Evolutionary conservation across 2,888 invertebrate genomes (phyloP).

Genomic region (Tipula unca): DNA sequence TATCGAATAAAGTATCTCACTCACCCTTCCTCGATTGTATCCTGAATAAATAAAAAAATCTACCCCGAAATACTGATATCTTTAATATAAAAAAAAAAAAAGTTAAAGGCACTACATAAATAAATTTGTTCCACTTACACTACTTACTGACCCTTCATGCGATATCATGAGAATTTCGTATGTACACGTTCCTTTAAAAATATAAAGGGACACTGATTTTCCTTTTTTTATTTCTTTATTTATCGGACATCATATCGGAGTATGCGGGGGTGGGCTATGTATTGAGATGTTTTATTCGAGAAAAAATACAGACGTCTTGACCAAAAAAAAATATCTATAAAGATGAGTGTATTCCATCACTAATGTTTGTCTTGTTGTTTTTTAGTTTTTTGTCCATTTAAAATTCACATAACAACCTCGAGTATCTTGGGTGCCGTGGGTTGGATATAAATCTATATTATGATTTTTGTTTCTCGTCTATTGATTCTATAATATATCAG

Average conservation of each 20-base stretch:
- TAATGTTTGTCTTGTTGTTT: background rate
- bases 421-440: background rate
- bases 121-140: slow-evolving; percentile 18
- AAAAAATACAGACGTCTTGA: background rate
- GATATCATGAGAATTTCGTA: background rate
- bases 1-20: background rate
- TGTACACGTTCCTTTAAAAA: background rate
- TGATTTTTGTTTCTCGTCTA: background rate
- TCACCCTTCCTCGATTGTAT: background rate
- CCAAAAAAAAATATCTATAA: background rate
- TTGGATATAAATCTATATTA: background rate
- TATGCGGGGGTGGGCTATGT: background rate
- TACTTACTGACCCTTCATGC: slow-evolving; percentile 15
- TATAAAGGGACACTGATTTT: background rate
- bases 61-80: background rate
- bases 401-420: slow-evolving; percentile 14
- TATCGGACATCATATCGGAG: background rate
- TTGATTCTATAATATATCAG: background rate
- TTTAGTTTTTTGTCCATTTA: background rate
- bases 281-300: background rate
- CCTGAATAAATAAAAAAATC: background rate
- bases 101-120: slow-evolving; percentile 3
- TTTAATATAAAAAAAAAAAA: background rate
- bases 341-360: background rate
- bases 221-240: slow-evolving; percentile 9